phyloP scores from a whole-genome alignment of 1,140 invertebrate genomes.

The Zophobas morio region DNA sequence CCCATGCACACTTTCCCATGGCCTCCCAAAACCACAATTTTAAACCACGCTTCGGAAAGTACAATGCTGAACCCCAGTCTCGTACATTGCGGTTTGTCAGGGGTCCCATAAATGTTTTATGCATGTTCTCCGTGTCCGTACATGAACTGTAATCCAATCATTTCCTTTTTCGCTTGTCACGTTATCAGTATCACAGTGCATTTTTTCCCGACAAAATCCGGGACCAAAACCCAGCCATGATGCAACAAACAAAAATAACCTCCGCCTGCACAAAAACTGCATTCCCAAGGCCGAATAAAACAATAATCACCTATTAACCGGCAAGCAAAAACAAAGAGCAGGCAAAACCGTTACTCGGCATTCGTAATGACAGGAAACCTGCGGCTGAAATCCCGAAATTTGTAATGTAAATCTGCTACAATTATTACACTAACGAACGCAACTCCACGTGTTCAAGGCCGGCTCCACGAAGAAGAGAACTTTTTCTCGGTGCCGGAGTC shows the following conservation, averaged over 20 bases:
- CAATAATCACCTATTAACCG: no score
- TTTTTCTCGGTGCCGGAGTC: neutral
- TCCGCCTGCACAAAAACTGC: neutral
- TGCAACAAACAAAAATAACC: neutral
- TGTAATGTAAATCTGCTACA: neutral
- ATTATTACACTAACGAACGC: neutral
- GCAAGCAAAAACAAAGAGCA: no score
- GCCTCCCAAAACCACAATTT: no score
- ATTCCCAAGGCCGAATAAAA: neutral
- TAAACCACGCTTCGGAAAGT: no score
- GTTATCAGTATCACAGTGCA: neutral
- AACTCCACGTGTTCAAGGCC: neutral
- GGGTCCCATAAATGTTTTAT: no score
- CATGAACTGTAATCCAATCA: no score
- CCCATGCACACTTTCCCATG: no score
- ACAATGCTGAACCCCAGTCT: no score
- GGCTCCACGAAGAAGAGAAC: neutral
- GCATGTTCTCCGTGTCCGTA: no score
- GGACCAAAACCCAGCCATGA: neutral
- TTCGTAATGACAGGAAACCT: neutral
- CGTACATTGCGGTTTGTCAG: no score
- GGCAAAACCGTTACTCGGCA: no score
- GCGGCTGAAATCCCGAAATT: slow-evolving; percentile 8
- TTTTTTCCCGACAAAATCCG: neutral
- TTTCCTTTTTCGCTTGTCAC: no score